Percentiles rank a stretch among this genome's conserved stretches.
Evolutionary conservation across 2,888 invertebrate species (phyloP).

Genomic region (Siphlonurus alternatus): DNA sequence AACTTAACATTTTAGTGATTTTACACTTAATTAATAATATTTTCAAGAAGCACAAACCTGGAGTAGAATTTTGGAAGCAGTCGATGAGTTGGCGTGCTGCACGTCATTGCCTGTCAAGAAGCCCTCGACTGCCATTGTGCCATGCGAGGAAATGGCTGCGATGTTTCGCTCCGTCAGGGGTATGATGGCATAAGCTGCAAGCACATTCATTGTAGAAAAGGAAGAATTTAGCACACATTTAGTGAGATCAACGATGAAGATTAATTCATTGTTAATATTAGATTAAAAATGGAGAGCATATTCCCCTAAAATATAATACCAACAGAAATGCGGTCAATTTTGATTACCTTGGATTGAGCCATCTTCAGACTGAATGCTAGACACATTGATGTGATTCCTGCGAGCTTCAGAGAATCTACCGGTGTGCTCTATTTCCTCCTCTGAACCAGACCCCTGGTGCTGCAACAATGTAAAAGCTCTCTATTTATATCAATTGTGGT

Average conservation of each 20-base stretch:
- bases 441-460: neutral
- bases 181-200: slow-evolving; percentile 9
- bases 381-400: neutral
- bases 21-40: neutral
- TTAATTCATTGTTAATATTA: too few species aligned
- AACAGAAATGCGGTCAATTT: too few species aligned
- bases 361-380: neutral
- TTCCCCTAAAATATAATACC: neutral
- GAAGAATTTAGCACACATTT: neutral
- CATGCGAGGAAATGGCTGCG: slow-evolving; percentile 8
- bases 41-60: neutral
- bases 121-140: slow-evolving; percentile 5
- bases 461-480: too few species aligned
- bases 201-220: neutral
- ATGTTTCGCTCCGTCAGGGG: slow-evolving; percentile 7
- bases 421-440: neutral
- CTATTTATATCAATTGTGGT: too few species aligned
- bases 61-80: neutral
- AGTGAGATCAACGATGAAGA: too few species aligned
- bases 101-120: slow-evolving; percentile 3
- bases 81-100: neutral
- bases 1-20: neutral
- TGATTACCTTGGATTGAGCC: neutral
- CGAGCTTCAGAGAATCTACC: neutral
- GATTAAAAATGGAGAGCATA: neutral